A percentile compares a stretch with the other conserved stretches of the same genome.
Conservation (phyloP, 1,140 invertebrate species). For the Bradynema listronoti region DNA sequence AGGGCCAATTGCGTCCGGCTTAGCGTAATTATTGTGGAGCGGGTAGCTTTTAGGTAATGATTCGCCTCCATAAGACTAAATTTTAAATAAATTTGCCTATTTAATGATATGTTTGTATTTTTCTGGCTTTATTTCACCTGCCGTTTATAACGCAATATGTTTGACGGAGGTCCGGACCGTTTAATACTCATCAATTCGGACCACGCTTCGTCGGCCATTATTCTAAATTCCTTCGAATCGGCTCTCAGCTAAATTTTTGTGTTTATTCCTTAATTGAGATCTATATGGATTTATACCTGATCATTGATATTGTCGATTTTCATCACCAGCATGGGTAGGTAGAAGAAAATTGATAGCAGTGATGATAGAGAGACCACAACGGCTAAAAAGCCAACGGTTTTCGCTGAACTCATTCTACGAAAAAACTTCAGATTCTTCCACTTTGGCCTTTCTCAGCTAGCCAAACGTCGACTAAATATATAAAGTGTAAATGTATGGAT, state of each 20-base stretch:
- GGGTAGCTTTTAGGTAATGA: slow-evolving; percentile 46
- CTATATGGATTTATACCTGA: slow-evolving; percentile 27
- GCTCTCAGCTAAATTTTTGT: slow-evolving; percentile 39
- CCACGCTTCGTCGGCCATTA: slow-evolving; percentile 53
- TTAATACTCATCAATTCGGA: slow-evolving; percentile 32
- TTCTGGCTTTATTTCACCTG: slow-evolving; percentile 17
- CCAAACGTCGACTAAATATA: no score
- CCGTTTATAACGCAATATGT: slow-evolving; percentile 10
- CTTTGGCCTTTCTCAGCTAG: no score
- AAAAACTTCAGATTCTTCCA: no score
- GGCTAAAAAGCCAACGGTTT: slow-evolving; percentile 43
- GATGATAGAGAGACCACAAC: slow-evolving; percentile 39
- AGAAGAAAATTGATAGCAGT: slow-evolving; percentile 39
- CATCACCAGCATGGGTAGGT: slow-evolving; percentile 42
- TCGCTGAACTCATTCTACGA: slow-evolving; percentile 40
- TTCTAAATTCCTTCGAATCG: slow-evolving; percentile 49
- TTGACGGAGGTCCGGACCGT: neutral
- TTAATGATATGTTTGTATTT: neutral
- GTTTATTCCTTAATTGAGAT: neutral
- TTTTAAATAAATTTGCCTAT: slow-evolving; percentile 11
- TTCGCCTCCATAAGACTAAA: slow-evolving; percentile 33
- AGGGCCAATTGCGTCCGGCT: slow-evolving; percentile 44
- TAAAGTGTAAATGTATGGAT: no score
- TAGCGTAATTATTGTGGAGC: slow-evolving; percentile 48
- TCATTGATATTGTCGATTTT: slow-evolving; percentile 52